Conservation (phyloP, 1,140 invertebrate genomes). For the Drepana arcuata region DNA sequence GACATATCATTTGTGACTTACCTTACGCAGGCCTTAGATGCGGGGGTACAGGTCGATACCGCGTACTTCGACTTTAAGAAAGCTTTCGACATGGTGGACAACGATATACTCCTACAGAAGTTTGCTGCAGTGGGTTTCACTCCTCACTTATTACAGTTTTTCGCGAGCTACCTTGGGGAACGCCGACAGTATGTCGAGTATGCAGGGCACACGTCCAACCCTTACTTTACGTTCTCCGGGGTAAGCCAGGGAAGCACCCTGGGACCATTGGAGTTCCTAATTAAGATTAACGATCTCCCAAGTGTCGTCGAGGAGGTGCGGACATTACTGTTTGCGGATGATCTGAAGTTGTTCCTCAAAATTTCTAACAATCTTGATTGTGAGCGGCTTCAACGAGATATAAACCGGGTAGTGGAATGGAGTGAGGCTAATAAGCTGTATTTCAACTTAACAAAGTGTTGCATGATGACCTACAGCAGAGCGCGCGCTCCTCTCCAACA, state of each 20-base stretch:
- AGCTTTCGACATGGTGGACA: constrained; percentile 18
- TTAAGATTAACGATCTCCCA: constrained; percentile 23
- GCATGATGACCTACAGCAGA: too few relatives aligned
- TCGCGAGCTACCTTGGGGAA: constrained; percentile 13
- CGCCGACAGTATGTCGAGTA: constrained; percentile 12
- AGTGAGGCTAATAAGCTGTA: too few relatives aligned
- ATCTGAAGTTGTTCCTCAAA: too few relatives aligned
- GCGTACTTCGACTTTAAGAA: constrained; percentile 20
- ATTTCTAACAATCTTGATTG: too few relatives aligned
- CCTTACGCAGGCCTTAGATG: too few relatives aligned
- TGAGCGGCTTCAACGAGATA: too few relatives aligned
- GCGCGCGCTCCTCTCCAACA: too few relatives aligned
- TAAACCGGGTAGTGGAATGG: too few relatives aligned
- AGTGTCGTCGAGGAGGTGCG: constrained; percentile 10
- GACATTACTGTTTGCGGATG: too few relatives aligned
- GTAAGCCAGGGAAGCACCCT: constrained; percentile 22
- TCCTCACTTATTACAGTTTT: constrained; percentile 12
- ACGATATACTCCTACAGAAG: constrained; percentile 14
- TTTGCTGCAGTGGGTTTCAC: constrained; percentile 13
- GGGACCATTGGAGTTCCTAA: constrained; percentile 14
- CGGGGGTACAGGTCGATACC: constrained; percentile 9
- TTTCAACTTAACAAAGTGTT: too few relatives aligned
- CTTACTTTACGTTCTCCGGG: constrained; percentile 16
- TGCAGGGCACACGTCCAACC: constrained; percentile 5
- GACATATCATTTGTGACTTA: too few relatives aligned